Percentiles rank a stretch among this genome's conserved stretches.
phyloP scores from a whole-genome alignment of 2,113 vertebrate genomes.

The Origma solitaria region DNA sequence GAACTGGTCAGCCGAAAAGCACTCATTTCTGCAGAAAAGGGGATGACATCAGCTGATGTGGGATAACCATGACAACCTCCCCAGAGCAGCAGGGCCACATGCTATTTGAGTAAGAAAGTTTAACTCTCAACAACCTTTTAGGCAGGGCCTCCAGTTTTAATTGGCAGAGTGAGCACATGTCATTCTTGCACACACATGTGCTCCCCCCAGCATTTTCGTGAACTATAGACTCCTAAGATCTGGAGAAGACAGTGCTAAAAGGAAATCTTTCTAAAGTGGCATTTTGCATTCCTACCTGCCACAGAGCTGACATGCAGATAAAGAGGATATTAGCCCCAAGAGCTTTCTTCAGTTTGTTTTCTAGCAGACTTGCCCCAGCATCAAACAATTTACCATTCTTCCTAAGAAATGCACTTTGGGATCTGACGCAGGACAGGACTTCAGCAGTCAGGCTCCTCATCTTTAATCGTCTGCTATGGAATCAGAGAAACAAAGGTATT shows the following conservation, averaged over 20 bases:
- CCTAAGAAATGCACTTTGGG: not conserved
- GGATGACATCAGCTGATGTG: conserved; percentile 67
- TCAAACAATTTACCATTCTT: not conserved
- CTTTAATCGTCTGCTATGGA: not conserved
- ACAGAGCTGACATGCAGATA: not conserved
- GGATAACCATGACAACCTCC: conserved; percentile 67
- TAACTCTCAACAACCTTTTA: not conserved
- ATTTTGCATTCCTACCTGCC: not conserved
- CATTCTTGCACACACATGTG: not conserved
- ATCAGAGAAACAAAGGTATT: not conserved
- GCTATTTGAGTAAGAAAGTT: conserved; percentile 49
- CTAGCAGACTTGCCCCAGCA: not conserved
- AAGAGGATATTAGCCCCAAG: not conserved
- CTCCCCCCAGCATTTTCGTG: not conserved
- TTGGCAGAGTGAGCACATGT: not conserved
- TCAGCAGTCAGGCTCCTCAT: not conserved
- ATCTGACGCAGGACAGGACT: not conserved
- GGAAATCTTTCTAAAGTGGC: not conserved
- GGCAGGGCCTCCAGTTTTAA: conserved; percentile 8
- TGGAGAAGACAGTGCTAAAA: not conserved
- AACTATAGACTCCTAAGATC: not conserved
- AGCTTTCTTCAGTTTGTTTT: not conserved
- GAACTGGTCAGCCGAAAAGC: conserved; percentile 62
- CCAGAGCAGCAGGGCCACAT: conserved; percentile 34
- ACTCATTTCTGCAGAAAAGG: conserved; percentile 42